phyloP scores from a whole-genome alignment of 1,140 invertebrate genomes.

The Triops cancriformis region DNA sequence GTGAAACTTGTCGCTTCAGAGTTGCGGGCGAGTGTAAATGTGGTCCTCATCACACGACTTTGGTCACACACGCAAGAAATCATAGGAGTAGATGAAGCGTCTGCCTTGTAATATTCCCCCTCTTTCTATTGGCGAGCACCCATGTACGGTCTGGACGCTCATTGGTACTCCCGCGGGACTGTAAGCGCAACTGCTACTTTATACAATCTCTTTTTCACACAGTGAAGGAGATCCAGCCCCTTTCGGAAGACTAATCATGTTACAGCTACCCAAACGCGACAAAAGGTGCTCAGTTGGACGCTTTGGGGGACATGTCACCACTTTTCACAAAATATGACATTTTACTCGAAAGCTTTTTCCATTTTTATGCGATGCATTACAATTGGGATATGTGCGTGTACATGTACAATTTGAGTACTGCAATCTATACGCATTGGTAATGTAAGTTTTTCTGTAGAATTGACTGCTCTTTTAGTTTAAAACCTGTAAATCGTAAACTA shows the following conservation, averaged over 20 bases:
- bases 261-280: not conserved
- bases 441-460: no score
- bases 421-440: no score
- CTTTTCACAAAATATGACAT: no score
- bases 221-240: not conserved
- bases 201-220: not conserved
- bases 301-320: no score
- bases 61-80: not conserved
- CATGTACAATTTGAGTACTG: no score
- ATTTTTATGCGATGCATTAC: no score
- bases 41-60: not conserved
- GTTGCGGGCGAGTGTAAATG: not conserved
- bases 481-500: no score
- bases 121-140: not conserved
- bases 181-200: slow-evolving; percentile 4
- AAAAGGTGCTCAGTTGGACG: no score
- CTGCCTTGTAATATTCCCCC: not conserved
- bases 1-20: not conserved
- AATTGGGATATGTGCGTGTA: no score
- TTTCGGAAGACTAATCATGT: not conserved
- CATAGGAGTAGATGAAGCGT: not conserved
- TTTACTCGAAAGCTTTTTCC: no score
- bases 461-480: no score
- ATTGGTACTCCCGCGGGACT: slow-evolving; percentile 8
- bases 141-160: not conserved